Percentiles rank a stretch among this genome's conserved stretches.
phyloP scores from a whole-genome alignment of 2,797 vertebrate genomes.

The Melanotaenia boesemani region DNA sequence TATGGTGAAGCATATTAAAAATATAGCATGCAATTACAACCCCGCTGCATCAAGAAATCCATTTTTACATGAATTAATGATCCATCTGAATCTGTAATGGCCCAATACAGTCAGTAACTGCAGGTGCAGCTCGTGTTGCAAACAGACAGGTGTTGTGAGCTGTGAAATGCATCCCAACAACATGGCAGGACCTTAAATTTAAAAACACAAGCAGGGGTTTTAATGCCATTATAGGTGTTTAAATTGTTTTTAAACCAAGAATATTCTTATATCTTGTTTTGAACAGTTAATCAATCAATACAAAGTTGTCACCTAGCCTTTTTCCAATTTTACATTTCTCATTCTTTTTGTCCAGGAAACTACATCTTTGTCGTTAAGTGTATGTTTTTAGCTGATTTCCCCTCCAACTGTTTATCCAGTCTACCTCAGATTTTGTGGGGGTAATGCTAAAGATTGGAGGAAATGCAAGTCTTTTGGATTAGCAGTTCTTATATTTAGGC shows the following conservation, averaged over 20 bases:
- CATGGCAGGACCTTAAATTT: neutral
- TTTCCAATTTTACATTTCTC: too few species aligned
- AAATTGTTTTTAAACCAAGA: neutral
- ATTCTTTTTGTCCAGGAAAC: too few species aligned
- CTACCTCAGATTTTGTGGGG: neutral
- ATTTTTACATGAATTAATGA: conserved; percentile 20
- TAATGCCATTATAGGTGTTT: neutral
- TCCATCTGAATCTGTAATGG: neutral
- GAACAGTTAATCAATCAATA: neutral
- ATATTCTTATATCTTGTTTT: neutral
- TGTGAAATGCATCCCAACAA: neutral
- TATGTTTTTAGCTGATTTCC: too few species aligned
- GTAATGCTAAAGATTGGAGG: neutral
- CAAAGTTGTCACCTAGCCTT: too few species aligned
- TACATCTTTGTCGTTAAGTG: too few species aligned
- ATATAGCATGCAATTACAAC: conserved; percentile 19
- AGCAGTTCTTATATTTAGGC: neutral
- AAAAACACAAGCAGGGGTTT: neutral
- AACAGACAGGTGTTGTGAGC: conserved; percentile 3
- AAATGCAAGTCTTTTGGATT: neutral
- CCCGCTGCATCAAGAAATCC: conserved; percentile 22
- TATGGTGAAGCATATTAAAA: conserved; percentile 8
- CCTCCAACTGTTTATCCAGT: too few species aligned
- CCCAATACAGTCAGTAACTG: neutral
- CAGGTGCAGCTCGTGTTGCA: conserved; percentile 8